Percentiles rank a stretch among this genome's conserved stretches.
Conservation (phyloP, 92 coral and sea anemone species). For the Porites evermanni region DNA sequence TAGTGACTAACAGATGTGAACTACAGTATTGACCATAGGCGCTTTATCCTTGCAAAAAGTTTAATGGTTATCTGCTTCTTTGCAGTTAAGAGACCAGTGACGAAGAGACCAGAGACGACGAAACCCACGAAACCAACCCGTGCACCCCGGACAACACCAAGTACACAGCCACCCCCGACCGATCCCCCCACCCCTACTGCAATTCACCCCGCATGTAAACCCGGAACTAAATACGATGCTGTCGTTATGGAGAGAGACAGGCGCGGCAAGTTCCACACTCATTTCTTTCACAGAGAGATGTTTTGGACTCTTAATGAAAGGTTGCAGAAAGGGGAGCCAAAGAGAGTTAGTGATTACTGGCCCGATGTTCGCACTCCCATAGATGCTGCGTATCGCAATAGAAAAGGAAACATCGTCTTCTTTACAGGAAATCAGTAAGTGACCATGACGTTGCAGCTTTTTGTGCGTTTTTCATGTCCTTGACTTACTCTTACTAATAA, state of each 20-base stretch:
- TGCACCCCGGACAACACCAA: background rate
- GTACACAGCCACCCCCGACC: background rate
- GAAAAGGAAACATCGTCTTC: slow-evolving; percentile 49
- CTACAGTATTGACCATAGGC: too few species aligned
- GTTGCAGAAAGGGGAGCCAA: slow-evolving; percentile 42
- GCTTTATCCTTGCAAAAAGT: too few species aligned
- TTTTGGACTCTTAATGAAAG: slow-evolving; percentile 63
- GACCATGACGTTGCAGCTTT: background rate
- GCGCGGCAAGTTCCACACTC: slow-evolving; percentile 20
- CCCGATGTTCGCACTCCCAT: slow-evolving; percentile 40
- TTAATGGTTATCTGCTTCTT: too few species aligned
- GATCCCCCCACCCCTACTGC: background rate
- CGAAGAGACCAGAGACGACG: too few species aligned
- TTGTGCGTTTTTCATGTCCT: too few species aligned
- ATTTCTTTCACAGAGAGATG: slow-evolving; percentile 51
- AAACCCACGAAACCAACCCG: background rate
- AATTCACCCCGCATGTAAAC: slow-evolving; percentile 42
- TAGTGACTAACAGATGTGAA: too few species aligned
- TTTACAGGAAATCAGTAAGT: slow-evolving; percentile 59
- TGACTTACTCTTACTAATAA: too few species aligned
- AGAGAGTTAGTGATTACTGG: slow-evolving; percentile 54
- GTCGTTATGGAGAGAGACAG: slow-evolving; percentile 49
- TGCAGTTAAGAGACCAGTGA: too few species aligned
- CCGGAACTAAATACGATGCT: slow-evolving; percentile 65
- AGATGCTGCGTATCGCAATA: slow-evolving; percentile 65